Conservation (phyloP, 2,888 invertebrate genomes). For the Coelinius sp. region DNA sequence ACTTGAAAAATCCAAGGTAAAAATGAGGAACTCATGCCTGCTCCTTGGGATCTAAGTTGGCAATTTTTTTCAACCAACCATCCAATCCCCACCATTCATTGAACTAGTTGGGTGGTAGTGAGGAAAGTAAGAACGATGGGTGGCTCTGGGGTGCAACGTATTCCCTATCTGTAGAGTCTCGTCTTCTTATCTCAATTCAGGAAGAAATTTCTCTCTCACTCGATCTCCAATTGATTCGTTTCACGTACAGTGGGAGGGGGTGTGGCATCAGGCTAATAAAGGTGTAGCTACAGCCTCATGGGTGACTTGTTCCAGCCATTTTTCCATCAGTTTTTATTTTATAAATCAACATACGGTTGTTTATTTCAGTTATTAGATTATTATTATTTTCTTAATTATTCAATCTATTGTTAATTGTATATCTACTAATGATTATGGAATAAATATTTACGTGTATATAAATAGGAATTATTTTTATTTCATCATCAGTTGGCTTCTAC, state of each 20-base stretch:
- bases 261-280: constrained; percentile 26
- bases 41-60: constrained; percentile 33
- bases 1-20: constrained; percentile 28
- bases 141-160: constrained; percentile 31
- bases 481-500: background rate
- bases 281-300: constrained; percentile 30
- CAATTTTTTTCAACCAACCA: constrained; percentile 29
- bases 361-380: background rate
- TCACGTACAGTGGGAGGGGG: constrained; percentile 50
- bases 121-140: constrained; percentile 35
- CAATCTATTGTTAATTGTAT: background rate
- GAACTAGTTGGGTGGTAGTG: background rate
- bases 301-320: constrained; percentile 8
- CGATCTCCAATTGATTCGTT: constrained; percentile 62
- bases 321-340: background rate
- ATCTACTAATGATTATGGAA: background rate
- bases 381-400: background rate
- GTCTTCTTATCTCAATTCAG: constrained; percentile 47
- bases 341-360: background rate
- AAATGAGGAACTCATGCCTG: constrained; percentile 24
- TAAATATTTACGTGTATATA: background rate
- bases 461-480: background rate
- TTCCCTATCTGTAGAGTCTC: constrained; percentile 40
- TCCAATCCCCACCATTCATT: constrained; percentile 5
- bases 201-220: constrained; percentile 11